Percentiles rank a stretch among this genome's conserved stretches.
Conservation (phyloP, 1,140 invertebrate species). For the Melanaphis sacchari region DNA sequence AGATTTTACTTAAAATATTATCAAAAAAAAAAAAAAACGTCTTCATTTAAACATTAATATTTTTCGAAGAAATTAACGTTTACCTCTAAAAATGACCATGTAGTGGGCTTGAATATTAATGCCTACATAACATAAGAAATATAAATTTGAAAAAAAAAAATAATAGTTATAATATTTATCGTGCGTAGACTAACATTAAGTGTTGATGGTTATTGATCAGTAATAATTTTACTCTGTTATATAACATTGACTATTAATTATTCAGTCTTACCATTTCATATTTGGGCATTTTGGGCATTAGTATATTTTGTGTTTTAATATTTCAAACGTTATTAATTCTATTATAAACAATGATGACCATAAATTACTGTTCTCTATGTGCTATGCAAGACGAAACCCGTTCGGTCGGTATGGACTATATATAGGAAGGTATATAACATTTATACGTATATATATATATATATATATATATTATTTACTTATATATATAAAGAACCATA, state of each 20-base stretch:
- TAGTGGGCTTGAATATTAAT: neutral
- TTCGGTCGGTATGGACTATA: constrained; percentile 8
- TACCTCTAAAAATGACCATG: neutral
- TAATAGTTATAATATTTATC: neutral
- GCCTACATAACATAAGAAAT: neutral
- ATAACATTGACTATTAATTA: neutral
- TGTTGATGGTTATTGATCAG: neutral
- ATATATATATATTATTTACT: neutral
- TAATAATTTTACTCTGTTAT: neutral
- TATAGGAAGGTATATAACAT: neutral
- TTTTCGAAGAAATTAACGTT: neutral
- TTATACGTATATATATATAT: neutral
- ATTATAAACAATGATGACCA: neutral
- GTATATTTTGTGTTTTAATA: neutral
- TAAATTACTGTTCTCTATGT: neutral
- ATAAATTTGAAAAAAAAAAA: neutral
- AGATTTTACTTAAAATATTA: neutral
- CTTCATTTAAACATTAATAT: neutral
- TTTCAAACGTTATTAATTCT: neutral
- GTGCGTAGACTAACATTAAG: neutral
- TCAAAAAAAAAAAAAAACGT: neutral
- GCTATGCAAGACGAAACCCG: neutral
- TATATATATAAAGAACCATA: neutral
- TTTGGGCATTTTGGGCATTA: neutral
- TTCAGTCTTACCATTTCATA: neutral